These are phyloP conservation scores for Brachionus angularis DNA, from an alignment of 1,140 invertebrate genomes.

Conservation along the genomic window DNA sequence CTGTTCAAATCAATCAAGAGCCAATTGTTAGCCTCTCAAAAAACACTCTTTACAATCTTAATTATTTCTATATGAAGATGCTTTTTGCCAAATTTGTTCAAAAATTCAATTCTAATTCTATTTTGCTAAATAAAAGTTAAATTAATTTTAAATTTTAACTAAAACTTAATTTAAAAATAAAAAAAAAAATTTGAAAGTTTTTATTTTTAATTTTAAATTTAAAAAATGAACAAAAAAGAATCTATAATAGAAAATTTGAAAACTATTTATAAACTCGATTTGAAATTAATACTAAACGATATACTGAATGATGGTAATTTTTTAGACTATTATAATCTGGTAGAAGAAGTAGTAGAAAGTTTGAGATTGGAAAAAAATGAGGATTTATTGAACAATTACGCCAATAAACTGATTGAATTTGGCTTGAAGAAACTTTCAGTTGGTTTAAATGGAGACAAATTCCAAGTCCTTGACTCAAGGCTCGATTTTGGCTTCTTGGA, in stretches of 20 bases:
- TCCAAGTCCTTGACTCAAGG: neutral
- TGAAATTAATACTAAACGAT: slow-evolving; percentile 10
- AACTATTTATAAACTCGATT: slow-evolving; percentile 35
- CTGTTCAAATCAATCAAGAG: too few species aligned
- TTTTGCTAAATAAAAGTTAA: too few species aligned
- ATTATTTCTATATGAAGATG: too few species aligned
- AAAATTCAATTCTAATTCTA: too few species aligned
- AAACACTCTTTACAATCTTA: too few species aligned
- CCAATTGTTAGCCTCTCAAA: too few species aligned
- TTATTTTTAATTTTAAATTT: neutral
- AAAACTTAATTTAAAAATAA: too few species aligned
- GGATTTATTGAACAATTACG: slow-evolving; percentile 1
- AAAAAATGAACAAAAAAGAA: neutral
- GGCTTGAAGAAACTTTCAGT: slow-evolving; percentile 26
- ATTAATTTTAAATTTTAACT: too few species aligned
- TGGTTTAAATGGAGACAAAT: neutral
- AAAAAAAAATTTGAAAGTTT: too few species aligned
- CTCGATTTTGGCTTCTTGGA: neutral
- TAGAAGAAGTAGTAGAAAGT: slow-evolving; percentile 5
- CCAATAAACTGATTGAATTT: slow-evolving; percentile 26
- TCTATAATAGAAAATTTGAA: slow-evolving; percentile 31
- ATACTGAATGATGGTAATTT: slow-evolving; percentile 16
- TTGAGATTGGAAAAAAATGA: slow-evolving; percentile 7
- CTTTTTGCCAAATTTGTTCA: too few species aligned
- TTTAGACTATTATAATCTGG: slow-evolving; percentile 12